Percentiles rank a stretch among this genome's conserved stretches.
phyloP scores from a whole-genome alignment of 1,140 invertebrate genomes.

The Drosophila kohkoa region DNA sequence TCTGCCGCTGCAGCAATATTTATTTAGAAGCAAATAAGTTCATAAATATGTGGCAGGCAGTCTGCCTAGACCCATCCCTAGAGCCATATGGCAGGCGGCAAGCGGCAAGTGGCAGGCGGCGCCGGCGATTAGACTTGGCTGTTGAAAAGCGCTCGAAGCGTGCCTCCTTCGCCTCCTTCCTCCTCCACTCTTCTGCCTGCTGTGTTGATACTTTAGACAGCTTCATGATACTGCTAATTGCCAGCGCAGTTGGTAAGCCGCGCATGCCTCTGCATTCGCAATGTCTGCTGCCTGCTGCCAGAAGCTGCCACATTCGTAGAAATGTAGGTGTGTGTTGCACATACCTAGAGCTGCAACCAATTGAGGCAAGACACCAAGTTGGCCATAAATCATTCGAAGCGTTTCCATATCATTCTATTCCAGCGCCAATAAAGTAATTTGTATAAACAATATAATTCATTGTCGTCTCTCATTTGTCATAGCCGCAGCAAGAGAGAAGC shows the following conservation, averaged over 20 bases:
- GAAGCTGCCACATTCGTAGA: not conserved
- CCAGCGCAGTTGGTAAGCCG: slow-evolving; percentile 55
- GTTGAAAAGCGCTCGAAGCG: slow-evolving; percentile 51
- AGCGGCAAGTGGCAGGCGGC: not conserved
- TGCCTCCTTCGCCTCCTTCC: slow-evolving; percentile 1
- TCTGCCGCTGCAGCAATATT: slow-evolving; percentile 55
- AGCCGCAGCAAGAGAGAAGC: not conserved
- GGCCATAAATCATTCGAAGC: slow-evolving; percentile 61
- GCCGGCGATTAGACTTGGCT: slow-evolving; percentile 32
- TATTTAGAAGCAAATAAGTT: slow-evolving; percentile 81
- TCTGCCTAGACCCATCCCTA: slow-evolving; percentile 33
- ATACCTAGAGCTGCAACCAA: slow-evolving; percentile 19
- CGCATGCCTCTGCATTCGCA: slow-evolving; percentile 64
- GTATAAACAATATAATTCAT: slow-evolving; percentile 81
- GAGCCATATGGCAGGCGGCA: slow-evolving; percentile 39
- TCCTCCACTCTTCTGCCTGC: not conserved
- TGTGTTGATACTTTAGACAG: slow-evolving; percentile 45
- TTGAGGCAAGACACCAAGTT: slow-evolving; percentile 26
- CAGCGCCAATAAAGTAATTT: slow-evolving; percentile 76
- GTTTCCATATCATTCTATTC: slow-evolving; percentile 56
- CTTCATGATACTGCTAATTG: slow-evolving; percentile 75
- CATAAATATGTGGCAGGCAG: slow-evolving; percentile 68
- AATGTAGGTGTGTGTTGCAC: slow-evolving; percentile 28
- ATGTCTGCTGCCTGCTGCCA: not conserved
- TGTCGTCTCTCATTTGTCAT: slow-evolving; percentile 70